Evolutionary conservation across 2,888 invertebrate species (phyloP), one percentile per base, ranked within the genome.

Genomic region (Acronicta aceris): DNA sequence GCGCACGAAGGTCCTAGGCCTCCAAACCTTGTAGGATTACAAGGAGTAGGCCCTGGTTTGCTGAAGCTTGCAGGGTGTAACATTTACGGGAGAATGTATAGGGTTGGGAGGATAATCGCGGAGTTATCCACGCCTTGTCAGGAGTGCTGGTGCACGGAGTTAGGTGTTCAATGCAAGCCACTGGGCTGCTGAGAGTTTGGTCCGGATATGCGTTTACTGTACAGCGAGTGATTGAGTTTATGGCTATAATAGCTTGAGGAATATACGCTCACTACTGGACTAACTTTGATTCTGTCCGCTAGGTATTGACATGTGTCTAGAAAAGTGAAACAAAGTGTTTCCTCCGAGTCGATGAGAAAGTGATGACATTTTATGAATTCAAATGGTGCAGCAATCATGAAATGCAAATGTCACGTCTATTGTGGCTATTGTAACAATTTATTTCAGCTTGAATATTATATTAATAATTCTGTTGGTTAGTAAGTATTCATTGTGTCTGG

Each of bases 21-120:
- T 8, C 82, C 86, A 0, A 73, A 74, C 30, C 76, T 57, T 8
- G 87, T 84, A 2, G 65, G 45, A 21, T 27, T 74, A 5, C 58
- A 57, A 16, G 61, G 66, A 9, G 43, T 86, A 0, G 93, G 95
- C 1, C 89, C 95, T 13, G 96, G 96, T 38, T 89, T 96, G 52
- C 89, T 97, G 46, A 98, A 98, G 88, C 87, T 98, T 66, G 97
- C 97, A 12, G 98, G 98, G 0, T 98, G 98, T 85, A 98, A 98
- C 89, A 98, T 98, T 79, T 98, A 98, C 82, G 98, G 98, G 7
- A 95, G 97, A 70, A 98, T 98, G 97, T 98, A 98, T 88, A 95
- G 97, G 25, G 97, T 98, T 10, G 98, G 97, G 5, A 95, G 96
- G 80, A 97, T 97, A 74, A 98, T 98, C 77, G 95, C 96, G 1